These are phyloP conservation scores for Styela plicata DNA, from an alignment of 23 tunicate species.

Conservation along the genomic window DNA sequence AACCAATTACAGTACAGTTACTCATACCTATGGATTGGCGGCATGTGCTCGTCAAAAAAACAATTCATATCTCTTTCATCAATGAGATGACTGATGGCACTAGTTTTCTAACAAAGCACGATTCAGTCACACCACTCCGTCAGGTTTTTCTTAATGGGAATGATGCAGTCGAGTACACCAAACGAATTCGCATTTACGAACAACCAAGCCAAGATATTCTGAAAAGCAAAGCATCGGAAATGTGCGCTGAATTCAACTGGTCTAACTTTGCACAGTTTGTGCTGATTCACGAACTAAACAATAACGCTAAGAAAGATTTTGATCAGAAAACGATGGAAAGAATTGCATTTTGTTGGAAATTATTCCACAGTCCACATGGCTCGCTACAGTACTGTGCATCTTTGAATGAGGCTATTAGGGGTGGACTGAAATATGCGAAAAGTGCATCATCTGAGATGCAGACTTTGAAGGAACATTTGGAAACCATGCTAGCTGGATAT, in stretches of 20 bases:
- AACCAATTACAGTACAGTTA: slow-evolving; percentile 8
- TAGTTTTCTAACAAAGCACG: neutral
- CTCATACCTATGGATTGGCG: slow-evolving; percentile 56
- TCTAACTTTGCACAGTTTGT: neutral
- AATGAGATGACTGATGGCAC: slow-evolving; percentile 15
- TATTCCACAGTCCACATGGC: slow-evolving; percentile 30
- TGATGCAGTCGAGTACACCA: slow-evolving; percentile 10
- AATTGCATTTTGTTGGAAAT: neutral
- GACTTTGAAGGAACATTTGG: neutral
- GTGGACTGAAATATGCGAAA: neutral
- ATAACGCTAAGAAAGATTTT: neutral
- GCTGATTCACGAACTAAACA: too few species aligned
- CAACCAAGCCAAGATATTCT: neutral
- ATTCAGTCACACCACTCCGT: neutral
- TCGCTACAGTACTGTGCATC: neutral
- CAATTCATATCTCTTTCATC: slow-evolving; percentile 36
- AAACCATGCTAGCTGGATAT: neutral
- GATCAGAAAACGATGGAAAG: neutral
- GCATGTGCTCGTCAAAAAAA: slow-evolving; percentile 45
- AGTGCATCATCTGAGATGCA: neutral
- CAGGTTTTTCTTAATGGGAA: slow-evolving; percentile 14
- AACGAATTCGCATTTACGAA: neutral
- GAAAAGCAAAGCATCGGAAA: neutral
- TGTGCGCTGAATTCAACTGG: neutral
- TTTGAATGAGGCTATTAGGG: neutral